A percentile compares a stretch with the other conserved stretches of the same genome.
These are phyloP conservation scores for Albula goreensis DNA, from an alignment of 2,113 vertebrate genomes.

Conservation along the genomic window DNA sequence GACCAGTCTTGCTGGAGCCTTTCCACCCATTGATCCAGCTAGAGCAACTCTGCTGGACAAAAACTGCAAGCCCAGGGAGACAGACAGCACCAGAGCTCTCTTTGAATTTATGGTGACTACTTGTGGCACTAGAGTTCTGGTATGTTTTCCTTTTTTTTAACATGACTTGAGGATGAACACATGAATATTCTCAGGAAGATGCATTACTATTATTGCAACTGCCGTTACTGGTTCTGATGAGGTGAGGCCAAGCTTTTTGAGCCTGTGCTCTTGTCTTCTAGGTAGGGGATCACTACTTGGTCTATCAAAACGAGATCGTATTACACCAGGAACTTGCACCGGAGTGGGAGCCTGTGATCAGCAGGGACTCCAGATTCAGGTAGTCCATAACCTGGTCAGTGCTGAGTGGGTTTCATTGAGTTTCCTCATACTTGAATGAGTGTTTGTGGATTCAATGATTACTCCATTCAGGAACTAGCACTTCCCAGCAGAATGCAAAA, in stretches of 20 bases:
- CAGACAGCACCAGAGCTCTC: conserved; percentile 44
- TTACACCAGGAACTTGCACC: conserved; percentile 40
- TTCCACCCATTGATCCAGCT: conserved; percentile 44
- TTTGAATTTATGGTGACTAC: conserved; percentile 59
- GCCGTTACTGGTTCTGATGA: neutral
- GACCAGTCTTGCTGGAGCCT: conserved; percentile 42
- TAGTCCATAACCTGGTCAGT: conserved; percentile 19
- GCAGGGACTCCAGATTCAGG: conserved; percentile 57
- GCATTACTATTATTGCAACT: no score
- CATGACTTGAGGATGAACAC: no score
- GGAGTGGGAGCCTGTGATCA: conserved; percentile 47
- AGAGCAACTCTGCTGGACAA: conserved; percentile 57
- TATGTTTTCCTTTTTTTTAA: conserved; percentile 19
- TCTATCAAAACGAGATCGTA: conserved; percentile 61
- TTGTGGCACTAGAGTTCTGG: conserved; percentile 62
- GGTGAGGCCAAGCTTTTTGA: neutral
- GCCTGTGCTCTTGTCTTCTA: conserved; percentile 12
- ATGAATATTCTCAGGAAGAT: neutral
- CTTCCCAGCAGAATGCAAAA: neutral
- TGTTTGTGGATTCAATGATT: neutral
- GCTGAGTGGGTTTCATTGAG: neutral
- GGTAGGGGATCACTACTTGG: conserved; percentile 44
- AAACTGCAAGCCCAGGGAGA: conserved; percentile 54
- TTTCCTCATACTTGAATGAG: neutral
- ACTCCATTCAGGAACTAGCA: neutral